Conservation (phyloP, 92 coral and sea anemone genomes). For the Epizoanthus scotinus region DNA sequence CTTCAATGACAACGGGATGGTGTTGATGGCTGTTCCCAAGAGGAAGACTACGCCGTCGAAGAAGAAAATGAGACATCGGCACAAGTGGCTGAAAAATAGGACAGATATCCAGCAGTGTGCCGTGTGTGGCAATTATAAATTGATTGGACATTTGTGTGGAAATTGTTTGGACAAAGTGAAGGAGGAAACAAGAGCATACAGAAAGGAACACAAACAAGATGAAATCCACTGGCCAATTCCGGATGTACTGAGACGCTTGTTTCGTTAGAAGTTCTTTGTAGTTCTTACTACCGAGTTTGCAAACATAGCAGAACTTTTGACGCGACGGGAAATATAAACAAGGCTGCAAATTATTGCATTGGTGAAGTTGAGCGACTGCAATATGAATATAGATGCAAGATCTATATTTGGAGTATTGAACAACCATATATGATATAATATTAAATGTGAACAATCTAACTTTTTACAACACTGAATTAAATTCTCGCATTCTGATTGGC, state of each 20-base stretch:
- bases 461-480: too few species aligned
- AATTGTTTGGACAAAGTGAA: conserved; percentile 75
- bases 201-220: conserved; percentile 60
- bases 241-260: conserved; percentile 72
- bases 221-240: conserved; percentile 88
- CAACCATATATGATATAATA: too few species aligned
- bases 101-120: conserved; percentile 93
- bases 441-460: too few species aligned
- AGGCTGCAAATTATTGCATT: not conserved
- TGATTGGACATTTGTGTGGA: conserved; percentile 88
- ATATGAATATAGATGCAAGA: not conserved
- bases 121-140: conserved; percentile 85
- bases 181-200: conserved; percentile 56
- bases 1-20: conserved; percentile 47
- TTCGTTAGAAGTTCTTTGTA: conserved; percentile 2
- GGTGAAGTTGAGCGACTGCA: not conserved
- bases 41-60: conserved; percentile 88
- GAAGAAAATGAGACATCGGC: conserved; percentile 86
- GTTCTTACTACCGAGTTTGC: not conserved
- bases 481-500: too few species aligned
- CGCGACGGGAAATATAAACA: not conserved
- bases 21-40: conserved; percentile 96
- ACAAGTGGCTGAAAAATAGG: conserved; percentile 93
- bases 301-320: not conserved
- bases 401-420: too few species aligned